Conservation (phyloP, 2,113 vertebrate species). For the Oxygymnocypris stewartii region DNA sequence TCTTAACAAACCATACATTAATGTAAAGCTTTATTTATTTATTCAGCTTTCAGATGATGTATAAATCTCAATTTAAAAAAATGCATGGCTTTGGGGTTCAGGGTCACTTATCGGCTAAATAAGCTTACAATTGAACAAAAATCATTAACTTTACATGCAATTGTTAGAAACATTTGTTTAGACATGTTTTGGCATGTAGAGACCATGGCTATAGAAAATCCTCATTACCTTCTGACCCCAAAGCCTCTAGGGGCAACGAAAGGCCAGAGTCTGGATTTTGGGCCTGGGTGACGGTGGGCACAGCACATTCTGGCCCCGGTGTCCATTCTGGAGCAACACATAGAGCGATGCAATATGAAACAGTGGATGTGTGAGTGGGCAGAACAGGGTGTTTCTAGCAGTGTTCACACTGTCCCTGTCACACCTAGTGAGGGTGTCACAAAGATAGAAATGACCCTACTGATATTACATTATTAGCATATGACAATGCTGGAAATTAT, state of each 20-base stretch:
- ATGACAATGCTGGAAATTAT: background rate
- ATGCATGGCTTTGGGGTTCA: no score
- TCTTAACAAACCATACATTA: no score
- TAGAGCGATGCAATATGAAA: slow-evolving; percentile 32
- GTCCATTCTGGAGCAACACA: slow-evolving; percentile 40
- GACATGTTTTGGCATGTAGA: background rate
- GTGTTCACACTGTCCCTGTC: slow-evolving; percentile 33
- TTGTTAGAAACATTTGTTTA: background rate
- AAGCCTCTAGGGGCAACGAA: slow-evolving; percentile 17
- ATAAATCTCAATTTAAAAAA: no score
- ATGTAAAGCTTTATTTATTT: no score
- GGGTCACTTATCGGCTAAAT: no score
- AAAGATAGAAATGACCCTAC: slow-evolving; percentile 1
- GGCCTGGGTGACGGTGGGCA: slow-evolving; percentile 30
- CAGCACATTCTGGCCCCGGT: slow-evolving; percentile 39
- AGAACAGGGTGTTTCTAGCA: slow-evolving; percentile 20
- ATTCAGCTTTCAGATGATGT: no score
- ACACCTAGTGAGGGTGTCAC: background rate
- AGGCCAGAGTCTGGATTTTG: slow-evolving; percentile 32
- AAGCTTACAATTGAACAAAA: no score
- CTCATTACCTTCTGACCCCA: background rate
- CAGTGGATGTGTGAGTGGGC: slow-evolving; percentile 39
- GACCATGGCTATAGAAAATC: background rate
- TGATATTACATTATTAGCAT: background rate
- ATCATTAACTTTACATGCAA: background rate